These are phyloP conservation scores for Botrylloides violaceus DNA, from an alignment of 23 tunicate species.

Conservation along the genomic window DNA sequence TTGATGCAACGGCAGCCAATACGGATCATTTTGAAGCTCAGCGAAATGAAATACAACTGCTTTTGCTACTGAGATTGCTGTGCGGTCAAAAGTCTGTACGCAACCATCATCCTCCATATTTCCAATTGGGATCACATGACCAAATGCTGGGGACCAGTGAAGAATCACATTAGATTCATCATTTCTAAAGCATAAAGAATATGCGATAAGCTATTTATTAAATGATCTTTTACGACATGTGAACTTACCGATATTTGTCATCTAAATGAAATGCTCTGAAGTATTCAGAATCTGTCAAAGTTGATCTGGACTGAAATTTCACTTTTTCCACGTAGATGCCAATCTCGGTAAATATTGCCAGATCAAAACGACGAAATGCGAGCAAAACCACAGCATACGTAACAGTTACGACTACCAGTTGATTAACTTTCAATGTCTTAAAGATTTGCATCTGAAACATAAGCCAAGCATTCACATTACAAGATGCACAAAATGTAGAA, in stretches of 20 bases:
- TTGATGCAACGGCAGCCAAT: conserved; percentile 18
- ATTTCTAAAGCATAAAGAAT: neutral
- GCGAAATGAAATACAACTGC: conserved; percentile 72
- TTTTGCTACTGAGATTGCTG: conserved; percentile 37
- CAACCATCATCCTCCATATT: conserved; percentile 17
- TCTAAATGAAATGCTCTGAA: neutral
- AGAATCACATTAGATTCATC: conserved; percentile 20
- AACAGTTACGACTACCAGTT: neutral
- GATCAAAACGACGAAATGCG: neutral
- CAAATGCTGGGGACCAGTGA: conserved; percentile 39
- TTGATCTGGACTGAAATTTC: neutral
- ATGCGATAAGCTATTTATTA: too few relatives aligned
- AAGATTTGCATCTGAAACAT: too few relatives aligned
- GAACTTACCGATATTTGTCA: neutral
- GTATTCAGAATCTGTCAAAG: neutral
- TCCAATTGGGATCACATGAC: neutral
- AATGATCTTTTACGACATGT: too few relatives aligned
- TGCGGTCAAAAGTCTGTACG: conserved; percentile 38
- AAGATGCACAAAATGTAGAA: too few relatives aligned
- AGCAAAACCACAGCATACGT: neutral
- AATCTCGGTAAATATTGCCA: neutral
- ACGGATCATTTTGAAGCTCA: conserved; percentile 20
- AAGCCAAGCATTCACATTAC: too few relatives aligned
- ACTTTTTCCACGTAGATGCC: neutral
- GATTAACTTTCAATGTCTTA: too few relatives aligned